Conservation (phyloP, 2,797 vertebrate genomes). For the Pteronotus mesoamericanus region DNA sequence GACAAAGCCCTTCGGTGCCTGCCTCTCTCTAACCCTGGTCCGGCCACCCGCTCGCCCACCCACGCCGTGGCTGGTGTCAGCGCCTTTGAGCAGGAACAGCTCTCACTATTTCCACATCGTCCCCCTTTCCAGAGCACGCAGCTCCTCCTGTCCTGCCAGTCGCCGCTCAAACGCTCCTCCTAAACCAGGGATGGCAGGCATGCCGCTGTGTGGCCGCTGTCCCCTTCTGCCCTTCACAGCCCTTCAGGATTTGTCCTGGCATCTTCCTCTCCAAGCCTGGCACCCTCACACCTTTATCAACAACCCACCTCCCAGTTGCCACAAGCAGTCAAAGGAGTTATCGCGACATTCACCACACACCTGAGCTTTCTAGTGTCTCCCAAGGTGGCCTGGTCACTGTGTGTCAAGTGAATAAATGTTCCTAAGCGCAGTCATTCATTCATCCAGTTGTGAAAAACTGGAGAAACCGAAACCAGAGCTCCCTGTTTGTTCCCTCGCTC, state of each 20-base stretch:
- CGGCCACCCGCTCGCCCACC: accelerated
- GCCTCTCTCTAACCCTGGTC: too few species aligned
- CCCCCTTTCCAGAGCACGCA: neutral
- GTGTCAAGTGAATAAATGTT: neutral
- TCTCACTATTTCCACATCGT: neutral
- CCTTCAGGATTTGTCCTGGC: neutral
- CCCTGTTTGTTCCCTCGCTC: neutral
- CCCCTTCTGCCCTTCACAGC: neutral
- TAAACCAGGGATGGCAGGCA: neutral
- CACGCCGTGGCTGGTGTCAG: neutral
- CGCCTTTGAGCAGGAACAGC: neutral
- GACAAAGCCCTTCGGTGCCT: accelerated
- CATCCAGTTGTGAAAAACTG: neutral
- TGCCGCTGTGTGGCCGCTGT: neutral
- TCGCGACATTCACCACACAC: neutral
- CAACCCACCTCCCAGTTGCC: neutral
- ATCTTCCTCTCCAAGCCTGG: neutral
- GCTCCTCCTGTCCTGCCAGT: neutral
- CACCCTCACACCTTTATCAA: neutral
- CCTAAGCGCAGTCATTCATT: neutral
- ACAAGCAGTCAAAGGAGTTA: neutral
- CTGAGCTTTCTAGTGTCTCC: neutral
- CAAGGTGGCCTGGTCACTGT: neutral
- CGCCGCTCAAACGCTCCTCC: neutral
- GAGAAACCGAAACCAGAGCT: neutral